Percentiles rank a stretch among this genome's conserved stretches.
phyloP scores from a whole-genome alignment of 2,888 invertebrate genomes.

The Scaptomyza parva region DNA sequence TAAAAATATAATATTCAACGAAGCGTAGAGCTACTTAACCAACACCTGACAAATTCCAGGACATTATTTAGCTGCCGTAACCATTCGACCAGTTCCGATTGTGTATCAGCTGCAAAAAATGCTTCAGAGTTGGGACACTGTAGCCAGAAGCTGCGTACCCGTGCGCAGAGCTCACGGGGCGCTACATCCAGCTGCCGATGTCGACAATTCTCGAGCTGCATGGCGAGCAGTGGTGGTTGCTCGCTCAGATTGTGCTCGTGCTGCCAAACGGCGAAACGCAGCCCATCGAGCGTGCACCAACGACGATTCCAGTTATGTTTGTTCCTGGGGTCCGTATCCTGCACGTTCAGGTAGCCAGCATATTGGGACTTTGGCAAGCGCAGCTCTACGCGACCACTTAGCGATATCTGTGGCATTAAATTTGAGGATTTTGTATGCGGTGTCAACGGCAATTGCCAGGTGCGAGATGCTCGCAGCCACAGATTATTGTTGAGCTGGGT shows the following conservation, averaged over 20 bases:
- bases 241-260: slow-evolving; percentile 85
- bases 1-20: slow-evolving; percentile 26
- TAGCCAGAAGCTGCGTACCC: slow-evolving; percentile 81
- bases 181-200: slow-evolving; percentile 79
- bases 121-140: slow-evolving; percentile 60
- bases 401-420: slow-evolving; percentile 67
- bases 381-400: slow-evolving; percentile 76
- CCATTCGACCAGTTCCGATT: slow-evolving; percentile 85
- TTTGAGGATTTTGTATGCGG: slow-evolving; percentile 73
- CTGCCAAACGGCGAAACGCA: slow-evolving; percentile 85
- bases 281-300: slow-evolving; percentile 86
- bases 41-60: slow-evolving; percentile 84
- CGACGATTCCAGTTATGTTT: slow-evolving; percentile 86
- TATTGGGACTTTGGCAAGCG: slow-evolving; percentile 71
- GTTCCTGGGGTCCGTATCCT: slow-evolving; percentile 83
- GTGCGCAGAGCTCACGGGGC: slow-evolving; percentile 85
- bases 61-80: slow-evolving; percentile 85
- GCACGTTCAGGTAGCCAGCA: slow-evolving; percentile 86
- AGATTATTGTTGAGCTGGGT: slow-evolving; percentile 54
- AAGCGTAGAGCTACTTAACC: slow-evolving; percentile 78
- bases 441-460: slow-evolving; percentile 66
- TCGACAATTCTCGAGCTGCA: slow-evolving; percentile 82
- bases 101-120: slow-evolving; percentile 85
- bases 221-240: slow-evolving; percentile 78
- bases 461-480: slow-evolving; percentile 72